Conservation (phyloP, 2,888 invertebrate species). For the Cheilosia vulpina region DNA sequence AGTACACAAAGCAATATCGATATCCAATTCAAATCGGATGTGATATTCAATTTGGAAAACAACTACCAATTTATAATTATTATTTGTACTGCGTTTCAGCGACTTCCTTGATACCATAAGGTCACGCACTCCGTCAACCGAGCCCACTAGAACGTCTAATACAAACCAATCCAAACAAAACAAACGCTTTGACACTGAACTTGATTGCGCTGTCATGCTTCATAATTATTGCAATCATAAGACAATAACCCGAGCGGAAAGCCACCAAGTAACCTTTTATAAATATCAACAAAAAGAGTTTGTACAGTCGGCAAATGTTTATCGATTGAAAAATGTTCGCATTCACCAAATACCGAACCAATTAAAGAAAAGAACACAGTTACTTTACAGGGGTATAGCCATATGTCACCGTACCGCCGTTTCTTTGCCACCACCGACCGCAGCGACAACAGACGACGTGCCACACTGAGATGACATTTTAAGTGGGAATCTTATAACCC, state of each 20-base stretch:
- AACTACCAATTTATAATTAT: slow-evolving; percentile 7
- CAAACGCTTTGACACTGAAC: slow-evolving; percentile 44
- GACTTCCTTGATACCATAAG: slow-evolving; percentile 29
- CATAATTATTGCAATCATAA: slow-evolving; percentile 47
- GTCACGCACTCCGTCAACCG: slow-evolving; percentile 13
- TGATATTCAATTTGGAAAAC: slow-evolving; percentile 9
- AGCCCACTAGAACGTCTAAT: background rate
- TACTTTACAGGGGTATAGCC: background rate
- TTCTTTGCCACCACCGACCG: background rate
- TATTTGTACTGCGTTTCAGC: slow-evolving; percentile 22
- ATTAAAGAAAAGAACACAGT: background rate
- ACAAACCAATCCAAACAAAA: slow-evolving; percentile 4
- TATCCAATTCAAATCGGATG: background rate
- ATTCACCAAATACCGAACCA: slow-evolving; percentile 6
- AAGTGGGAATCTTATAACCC: slow-evolving; percentile 28
- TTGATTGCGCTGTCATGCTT: slow-evolving; percentile 36
- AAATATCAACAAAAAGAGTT: slow-evolving; percentile 4
- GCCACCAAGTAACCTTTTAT: slow-evolving; percentile 33
- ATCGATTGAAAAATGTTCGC: slow-evolving; percentile 16
- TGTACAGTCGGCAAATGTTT: slow-evolving; percentile 5
- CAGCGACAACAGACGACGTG: background rate
- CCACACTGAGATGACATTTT: slow-evolving; percentile 27
- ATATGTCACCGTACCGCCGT: background rate
- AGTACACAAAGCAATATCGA: background rate
- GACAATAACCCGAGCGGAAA: slow-evolving; percentile 54